Base-by-base conservation (phyloP, 2,797 vertebrate genomes). In the Notamacropus eugenii region DNA sequence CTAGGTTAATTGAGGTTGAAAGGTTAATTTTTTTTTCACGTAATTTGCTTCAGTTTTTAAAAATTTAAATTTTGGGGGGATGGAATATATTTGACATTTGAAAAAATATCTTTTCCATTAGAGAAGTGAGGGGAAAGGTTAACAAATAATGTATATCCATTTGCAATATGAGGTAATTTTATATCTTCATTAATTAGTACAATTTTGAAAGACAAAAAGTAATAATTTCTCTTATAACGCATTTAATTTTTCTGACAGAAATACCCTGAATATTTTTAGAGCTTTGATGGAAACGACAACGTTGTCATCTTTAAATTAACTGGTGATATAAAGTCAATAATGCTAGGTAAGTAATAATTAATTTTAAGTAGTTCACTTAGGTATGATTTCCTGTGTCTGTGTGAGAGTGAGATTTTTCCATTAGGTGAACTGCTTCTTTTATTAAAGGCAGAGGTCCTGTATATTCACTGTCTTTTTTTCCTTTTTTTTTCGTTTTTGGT, bases 1-100 rank as follows among this genome's bases (percentile, higher is more conserved):
- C 22, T 59, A 82, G 13, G 93, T 9, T 93, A 62, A 19, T 16
- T 50, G 27, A 94, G 93, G 6, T 93, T 94, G 55, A 74, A 90
- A 96, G 1, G 0, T 67, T 91, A 96, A 59, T 0, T 94, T 34
- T n/a, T n/a, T 92, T 93, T 94, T 92, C 90, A 50, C 74, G 46
- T 46, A 46, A 46, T 87, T 46, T 87, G 9, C 74, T 87, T 46
- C 40, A 50, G 1, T 46, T 50, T 87, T 46, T 40, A 87, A 82
- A 82, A 24, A 46, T 19, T 40, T 22, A 16, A 40, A 19, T n/a
- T 40, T n/a, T n/a, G 14, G 5, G 14, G 16, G 31, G 31, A 67
- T 67, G 59, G 59, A 14, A 67, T 82, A 82, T 82, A 40, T n/a
- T 82, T 82, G 8, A 40, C 40, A 40, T 22, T 74, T 74, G 67